phyloP scores from a whole-genome alignment of 2,113 vertebrate species.

The Syrrhaptes paradoxus region DNA sequence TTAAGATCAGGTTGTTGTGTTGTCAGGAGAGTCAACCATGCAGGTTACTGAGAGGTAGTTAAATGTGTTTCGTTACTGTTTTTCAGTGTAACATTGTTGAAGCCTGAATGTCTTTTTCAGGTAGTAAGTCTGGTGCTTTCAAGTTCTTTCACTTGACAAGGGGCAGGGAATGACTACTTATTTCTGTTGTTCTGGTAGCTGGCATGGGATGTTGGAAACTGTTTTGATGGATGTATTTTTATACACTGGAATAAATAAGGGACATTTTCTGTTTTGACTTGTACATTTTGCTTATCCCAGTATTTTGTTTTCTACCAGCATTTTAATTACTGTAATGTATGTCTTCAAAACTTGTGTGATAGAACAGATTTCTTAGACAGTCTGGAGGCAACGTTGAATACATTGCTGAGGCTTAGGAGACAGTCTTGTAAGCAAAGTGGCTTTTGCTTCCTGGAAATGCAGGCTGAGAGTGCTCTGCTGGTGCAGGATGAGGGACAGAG shows the following conservation, averaged over 20 bases:
- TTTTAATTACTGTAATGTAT: neutral
- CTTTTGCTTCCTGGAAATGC: neutral
- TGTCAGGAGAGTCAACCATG: neutral
- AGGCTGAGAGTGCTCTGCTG: neutral
- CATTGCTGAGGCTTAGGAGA: neutral
- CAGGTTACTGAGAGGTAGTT: neutral
- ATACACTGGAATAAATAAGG: neutral
- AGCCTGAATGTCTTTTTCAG: neutral
- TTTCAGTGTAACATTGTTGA: neutral
- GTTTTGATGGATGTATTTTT: neutral
- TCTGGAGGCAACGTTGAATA: neutral
- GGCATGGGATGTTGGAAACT: neutral
- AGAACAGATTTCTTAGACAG: neutral
- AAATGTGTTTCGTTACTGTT: neutral
- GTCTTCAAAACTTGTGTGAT: neutral
- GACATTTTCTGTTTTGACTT: neutral
- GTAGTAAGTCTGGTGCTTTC: neutral
- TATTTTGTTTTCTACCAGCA: neutral
- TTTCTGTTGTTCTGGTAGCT: neutral
- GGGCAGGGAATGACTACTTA: neutral
- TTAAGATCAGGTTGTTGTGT: neutral
- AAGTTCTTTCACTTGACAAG: neutral
- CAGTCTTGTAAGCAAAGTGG: neutral
- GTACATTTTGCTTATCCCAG: neutral
- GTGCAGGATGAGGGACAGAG: neutral